A percentile compares a stretch with the other conserved stretches of the same genome.
Evolutionary conservation across 2,888 invertebrate genomes (phyloP).

Genomic region (Rhagium mordax): DNA sequence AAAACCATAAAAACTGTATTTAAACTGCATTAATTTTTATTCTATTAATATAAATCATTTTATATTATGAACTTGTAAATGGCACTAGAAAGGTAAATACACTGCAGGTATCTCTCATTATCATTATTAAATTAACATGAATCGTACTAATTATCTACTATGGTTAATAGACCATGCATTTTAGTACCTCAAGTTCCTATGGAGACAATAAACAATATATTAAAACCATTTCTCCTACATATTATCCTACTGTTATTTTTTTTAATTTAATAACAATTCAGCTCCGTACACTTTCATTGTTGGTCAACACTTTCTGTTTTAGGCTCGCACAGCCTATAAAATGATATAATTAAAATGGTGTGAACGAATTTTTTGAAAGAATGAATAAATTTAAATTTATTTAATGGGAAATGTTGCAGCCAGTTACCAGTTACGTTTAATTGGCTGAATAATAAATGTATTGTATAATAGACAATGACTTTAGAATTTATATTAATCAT

Average conservation of each 20-base stretch:
- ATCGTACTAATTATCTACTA: neutral
- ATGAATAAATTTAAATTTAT: neutral
- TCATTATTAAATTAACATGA: neutral
- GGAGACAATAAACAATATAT: neutral
- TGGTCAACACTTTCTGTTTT: neutral
- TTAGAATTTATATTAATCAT: neutral
- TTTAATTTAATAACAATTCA: neutral
- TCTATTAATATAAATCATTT: neutral
- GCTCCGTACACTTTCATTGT: neutral
- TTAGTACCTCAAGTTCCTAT: neutral
- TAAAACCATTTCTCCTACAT: neutral
- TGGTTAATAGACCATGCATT: neutral
- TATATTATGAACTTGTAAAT: neutral
- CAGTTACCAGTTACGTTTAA: neutral
- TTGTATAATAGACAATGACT: neutral
- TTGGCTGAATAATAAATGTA: neutral
- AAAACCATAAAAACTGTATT: neutral
- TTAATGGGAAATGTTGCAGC: neutral
- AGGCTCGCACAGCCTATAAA: neutral
- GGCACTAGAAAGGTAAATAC: neutral
- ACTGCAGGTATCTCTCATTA: neutral
- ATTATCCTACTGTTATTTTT: neutral
- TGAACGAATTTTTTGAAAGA: neutral
- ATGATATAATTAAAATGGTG: neutral
- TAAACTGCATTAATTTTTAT: neutral